Percentiles rank a stretch among this genome's conserved stretches.
phyloP scores from a whole-genome alignment of 2,113 vertebrate species.

The Pseudorectes ferrugineus region DNA sequence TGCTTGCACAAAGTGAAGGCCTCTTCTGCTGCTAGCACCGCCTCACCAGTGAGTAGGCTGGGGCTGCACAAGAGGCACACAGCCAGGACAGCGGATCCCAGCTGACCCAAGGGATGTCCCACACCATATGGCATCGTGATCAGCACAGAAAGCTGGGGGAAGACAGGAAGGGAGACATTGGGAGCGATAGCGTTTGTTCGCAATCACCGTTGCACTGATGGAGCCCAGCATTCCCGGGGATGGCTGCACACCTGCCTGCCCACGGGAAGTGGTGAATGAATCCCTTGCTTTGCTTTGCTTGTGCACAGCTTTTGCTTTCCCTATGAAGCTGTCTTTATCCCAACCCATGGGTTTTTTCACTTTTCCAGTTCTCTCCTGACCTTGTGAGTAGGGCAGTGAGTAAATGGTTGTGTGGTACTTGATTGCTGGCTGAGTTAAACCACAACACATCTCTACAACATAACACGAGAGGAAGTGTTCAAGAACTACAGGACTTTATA shows the following conservation, averaged over 20 bases:
- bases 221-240: background rate
- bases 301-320: background rate
- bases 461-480: background rate
- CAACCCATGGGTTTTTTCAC: background rate
- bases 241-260: background rate
- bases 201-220: accelerated
- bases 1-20: background rate
- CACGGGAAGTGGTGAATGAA: background rate
- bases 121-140: background rate
- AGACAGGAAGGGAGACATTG: accelerated
- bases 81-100: background rate
- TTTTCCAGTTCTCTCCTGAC: background rate
- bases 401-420: background rate
- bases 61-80: background rate
- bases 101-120: background rate
- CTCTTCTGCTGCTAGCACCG: accelerated
- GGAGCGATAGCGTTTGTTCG: accelerated
- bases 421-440: background rate
- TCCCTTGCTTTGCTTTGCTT: background rate
- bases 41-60: background rate
- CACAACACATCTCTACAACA: background rate
- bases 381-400: background rate
- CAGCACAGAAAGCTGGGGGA: background rate
- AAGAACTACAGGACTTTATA: background rate
- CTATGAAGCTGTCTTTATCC: background rate